phyloP scores from a whole-genome alignment of 2,113 vertebrate genomes.

The Hydrochoerus hydrochaeris region DNA sequence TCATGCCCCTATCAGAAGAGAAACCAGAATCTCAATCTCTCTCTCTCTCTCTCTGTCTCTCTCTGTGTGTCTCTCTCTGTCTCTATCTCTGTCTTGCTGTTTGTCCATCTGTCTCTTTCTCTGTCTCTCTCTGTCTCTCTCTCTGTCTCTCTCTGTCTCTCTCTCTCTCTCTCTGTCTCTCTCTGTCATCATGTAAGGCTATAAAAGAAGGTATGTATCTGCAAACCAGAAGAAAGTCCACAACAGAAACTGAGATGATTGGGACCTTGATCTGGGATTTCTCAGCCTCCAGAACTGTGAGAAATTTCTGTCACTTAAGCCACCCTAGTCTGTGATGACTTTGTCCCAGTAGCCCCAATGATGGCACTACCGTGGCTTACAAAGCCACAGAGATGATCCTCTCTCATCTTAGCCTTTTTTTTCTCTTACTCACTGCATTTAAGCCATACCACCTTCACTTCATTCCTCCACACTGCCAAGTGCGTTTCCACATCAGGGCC shows the following conservation, averaged over 20 bases:
- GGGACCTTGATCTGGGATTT: not conserved
- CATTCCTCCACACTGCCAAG: not conserved
- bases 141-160: no score
- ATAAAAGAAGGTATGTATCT: not conserved
- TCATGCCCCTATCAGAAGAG: not conserved
- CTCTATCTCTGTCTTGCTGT: no score
- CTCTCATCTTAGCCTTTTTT: not conserved
- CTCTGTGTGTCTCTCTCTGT: no score
- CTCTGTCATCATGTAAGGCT: not conserved
- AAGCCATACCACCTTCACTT: not conserved
- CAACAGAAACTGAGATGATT: not conserved
- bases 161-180: fast-evolving
- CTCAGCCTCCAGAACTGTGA: not conserved
- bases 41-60: no score
- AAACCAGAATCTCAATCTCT: not conserved
- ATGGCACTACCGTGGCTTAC: not conserved
- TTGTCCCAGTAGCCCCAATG: not conserved
- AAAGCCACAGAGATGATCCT: not conserved
- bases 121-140: not conserved
- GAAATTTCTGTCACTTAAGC: not conserved
- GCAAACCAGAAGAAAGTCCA: not conserved
- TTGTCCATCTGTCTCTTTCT: no score
- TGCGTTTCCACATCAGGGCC: not conserved
- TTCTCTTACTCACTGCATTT: not conserved
- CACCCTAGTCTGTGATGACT: not conserved